Evolutionary conservation across 2,797 vertebrate genomes (phyloP).

Genomic region (Thaleichthys pacificus): DNA sequence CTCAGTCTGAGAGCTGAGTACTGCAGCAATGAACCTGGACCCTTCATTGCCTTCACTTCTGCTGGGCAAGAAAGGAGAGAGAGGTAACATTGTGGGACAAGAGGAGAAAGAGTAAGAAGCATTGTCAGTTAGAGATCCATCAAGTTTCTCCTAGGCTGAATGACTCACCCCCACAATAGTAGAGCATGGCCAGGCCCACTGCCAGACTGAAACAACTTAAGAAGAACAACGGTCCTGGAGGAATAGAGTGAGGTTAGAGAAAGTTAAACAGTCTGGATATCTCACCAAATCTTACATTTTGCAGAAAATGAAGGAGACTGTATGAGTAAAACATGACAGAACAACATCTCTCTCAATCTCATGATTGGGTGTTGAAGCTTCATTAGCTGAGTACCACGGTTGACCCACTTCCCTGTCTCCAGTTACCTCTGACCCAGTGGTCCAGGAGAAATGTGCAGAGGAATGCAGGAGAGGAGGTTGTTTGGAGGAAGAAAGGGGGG

Average conservation of each 20-base stretch:
- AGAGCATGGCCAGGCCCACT: slow-evolving; percentile 60
- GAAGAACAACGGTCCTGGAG: slow-evolving; percentile 64
- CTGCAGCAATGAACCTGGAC: slow-evolving; percentile 51
- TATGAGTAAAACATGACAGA: not conserved
- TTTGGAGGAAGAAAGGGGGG: slow-evolving; percentile 16
- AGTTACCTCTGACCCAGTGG: slow-evolving; percentile 52
- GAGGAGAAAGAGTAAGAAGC: not conserved
- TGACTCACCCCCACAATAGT: slow-evolving; percentile 66
- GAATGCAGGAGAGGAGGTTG: slow-evolving; percentile 57
- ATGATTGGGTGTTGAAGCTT: slow-evolving; percentile 23
- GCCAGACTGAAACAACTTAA: slow-evolving; percentile 65
- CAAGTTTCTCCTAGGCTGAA: slow-evolving; percentile 9
- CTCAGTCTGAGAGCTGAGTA: slow-evolving; percentile 54
- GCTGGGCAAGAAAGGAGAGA: slow-evolving; percentile 6
- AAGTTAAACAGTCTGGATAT: not conserved
- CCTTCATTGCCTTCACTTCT: slow-evolving; percentile 53
- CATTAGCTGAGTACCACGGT: slow-evolving; percentile 8
- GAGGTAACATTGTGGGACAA: not conserved
- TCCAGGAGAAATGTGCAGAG: slow-evolving; percentile 40
- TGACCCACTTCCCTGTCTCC: slow-evolving; percentile 50
- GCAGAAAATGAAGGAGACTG: not conserved
- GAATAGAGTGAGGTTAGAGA: slow-evolving; percentile 5
- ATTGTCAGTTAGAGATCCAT: too few relatives aligned
- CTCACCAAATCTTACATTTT: not conserved
- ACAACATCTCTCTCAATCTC: not conserved